These are phyloP conservation scores for Paracentrotus lividus DNA, from an alignment of 53 echinoderm and acorn worm genomes.

Conservation along the genomic window DNA sequence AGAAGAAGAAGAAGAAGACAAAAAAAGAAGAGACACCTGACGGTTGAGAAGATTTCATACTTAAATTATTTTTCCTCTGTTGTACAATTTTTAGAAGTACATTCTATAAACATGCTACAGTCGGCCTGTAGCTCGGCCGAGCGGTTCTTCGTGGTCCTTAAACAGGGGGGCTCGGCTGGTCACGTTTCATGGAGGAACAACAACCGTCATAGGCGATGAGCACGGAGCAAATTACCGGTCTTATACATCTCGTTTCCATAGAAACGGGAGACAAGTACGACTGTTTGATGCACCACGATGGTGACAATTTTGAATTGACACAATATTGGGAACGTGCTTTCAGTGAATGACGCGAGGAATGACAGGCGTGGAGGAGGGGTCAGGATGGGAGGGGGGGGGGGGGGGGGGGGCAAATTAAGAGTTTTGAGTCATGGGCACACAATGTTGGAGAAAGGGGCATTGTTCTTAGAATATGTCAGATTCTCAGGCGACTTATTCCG, in stretches of 20 bases:
- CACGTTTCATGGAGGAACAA: background rate
- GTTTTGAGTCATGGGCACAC: background rate
- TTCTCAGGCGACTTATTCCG: too few relatives aligned
- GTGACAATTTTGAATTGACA: constrained; percentile 17
- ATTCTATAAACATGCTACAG: too few relatives aligned
- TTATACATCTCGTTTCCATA: constrained; percentile 8
- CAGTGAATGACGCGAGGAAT: background rate
- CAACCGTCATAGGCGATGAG: background rate
- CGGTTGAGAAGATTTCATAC: background rate
- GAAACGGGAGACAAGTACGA: background rate
- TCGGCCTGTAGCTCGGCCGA: too few relatives aligned
- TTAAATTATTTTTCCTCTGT: background rate
- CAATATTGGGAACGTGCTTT: constrained; percentile 1
- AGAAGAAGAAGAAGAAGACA: background rate
- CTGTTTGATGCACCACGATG: constrained; percentile 3
- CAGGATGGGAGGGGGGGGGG: background rate
- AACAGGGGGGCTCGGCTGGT: too few relatives aligned
- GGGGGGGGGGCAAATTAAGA: background rate
- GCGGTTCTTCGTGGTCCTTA: too few relatives aligned
- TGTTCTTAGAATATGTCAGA: background rate
- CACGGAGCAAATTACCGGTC: constrained; percentile 18
- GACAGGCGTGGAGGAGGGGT: background rate
- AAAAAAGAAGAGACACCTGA: background rate
- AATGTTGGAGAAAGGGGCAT: background rate
- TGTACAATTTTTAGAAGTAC: background rate